phyloP scores from a whole-genome alignment of 1,140 invertebrate genomes.

The Trigoniulus corallinus region DNA sequence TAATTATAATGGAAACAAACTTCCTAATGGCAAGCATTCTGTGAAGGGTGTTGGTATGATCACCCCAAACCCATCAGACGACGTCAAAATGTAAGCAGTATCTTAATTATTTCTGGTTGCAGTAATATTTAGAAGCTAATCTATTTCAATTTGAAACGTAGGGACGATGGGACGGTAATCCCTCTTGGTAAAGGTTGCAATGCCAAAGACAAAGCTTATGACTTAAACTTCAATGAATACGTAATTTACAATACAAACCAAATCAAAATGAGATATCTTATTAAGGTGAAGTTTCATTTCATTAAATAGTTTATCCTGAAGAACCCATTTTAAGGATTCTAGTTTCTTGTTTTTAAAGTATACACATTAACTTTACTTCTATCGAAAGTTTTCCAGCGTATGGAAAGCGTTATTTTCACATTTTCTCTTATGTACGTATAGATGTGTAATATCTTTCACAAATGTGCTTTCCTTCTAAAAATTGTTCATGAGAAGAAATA shows the following conservation, averaged over 20 bases:
- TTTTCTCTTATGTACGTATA: no score
- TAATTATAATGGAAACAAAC: conserved; percentile 20
- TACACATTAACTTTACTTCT: no score
- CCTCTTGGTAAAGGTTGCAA: conserved; percentile 1
- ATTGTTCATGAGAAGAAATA: no score
- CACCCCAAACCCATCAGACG: conserved; percentile 15
- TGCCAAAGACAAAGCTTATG: conserved; percentile 12
- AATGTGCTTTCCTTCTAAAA: no score
- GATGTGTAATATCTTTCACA: no score
- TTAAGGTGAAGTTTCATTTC: conserved; percentile 2
- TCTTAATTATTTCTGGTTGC: conserved; percentile 9
- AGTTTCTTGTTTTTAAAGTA: no score
- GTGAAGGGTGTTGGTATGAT: conserved; percentile 24
- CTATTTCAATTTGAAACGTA: conserved; percentile 10
- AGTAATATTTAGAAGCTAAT: neutral
- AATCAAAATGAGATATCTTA: conserved; percentile 18
- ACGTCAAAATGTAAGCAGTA: conserved; percentile 14
- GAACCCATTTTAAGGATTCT: no score
- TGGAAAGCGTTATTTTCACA: no score
- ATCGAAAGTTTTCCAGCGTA: no score
- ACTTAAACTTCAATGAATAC: conserved; percentile 30
- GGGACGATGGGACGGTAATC: neutral
- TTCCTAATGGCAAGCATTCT: conserved; percentile 22
- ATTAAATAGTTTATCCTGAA: no score
- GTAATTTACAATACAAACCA: conserved; percentile 31